Percentiles rank a stretch among this genome's conserved stretches.
phyloP scores from a whole-genome alignment of 2,797 vertebrate species.

The Girardinus metallicus region DNA sequence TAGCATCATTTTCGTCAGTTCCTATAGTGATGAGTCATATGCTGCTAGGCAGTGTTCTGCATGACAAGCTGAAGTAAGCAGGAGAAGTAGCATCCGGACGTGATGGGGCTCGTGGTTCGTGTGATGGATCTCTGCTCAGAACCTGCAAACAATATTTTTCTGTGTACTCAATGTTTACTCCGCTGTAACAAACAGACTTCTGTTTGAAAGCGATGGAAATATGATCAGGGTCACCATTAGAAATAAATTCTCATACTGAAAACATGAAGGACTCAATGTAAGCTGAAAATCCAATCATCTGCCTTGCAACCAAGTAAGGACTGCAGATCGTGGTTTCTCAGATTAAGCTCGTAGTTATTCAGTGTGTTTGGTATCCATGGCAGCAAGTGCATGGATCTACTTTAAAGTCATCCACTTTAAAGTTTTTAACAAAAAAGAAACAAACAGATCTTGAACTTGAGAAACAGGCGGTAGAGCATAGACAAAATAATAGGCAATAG shows the following conservation, averaged over 20 bases:
- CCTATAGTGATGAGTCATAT: neutral
- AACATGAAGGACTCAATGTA: neutral
- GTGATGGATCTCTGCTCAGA: neutral
- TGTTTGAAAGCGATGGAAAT: neutral
- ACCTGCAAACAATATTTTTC: neutral
- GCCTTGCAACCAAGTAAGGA: neutral
- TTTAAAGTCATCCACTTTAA: neutral
- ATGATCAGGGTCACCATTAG: neutral
- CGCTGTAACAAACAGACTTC: neutral
- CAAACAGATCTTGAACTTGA: neutral
- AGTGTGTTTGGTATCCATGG: slow-evolving; percentile 30
- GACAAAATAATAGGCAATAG: neutral
- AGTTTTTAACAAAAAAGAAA: neutral
- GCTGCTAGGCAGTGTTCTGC: neutral
- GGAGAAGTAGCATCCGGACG: neutral
- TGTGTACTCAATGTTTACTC: neutral
- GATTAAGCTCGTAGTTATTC: slow-evolving; percentile 1
- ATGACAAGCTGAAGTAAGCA: neutral
- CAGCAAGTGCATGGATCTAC: slow-evolving; percentile 13
- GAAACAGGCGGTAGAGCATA: neutral
- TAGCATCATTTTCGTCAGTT: neutral
- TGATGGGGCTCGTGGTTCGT: neutral
- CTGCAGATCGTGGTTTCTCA: neutral
- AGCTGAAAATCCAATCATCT: neutral
- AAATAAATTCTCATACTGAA: neutral